Conservation (phyloP, 1,140 invertebrate genomes). For the Leptoteleia sp. region DNA sequence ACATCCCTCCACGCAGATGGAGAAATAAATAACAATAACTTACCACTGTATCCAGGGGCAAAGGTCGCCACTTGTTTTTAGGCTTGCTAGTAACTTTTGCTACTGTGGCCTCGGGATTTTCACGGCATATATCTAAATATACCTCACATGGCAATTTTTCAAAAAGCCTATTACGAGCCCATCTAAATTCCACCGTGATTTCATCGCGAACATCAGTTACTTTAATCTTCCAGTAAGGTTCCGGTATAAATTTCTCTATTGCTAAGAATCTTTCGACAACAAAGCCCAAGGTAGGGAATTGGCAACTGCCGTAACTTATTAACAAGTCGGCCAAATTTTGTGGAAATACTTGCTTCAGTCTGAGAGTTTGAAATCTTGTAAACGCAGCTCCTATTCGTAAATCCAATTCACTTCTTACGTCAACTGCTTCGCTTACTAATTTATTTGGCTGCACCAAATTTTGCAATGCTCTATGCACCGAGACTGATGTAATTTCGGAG, state of each 20-base stretch:
- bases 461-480: slow-evolving; percentile 89
- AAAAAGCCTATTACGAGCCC: slow-evolving; percentile 94
- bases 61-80: slow-evolving; percentile 97
- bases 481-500: slow-evolving; percentile 96
- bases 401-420: slow-evolving; percentile 97
- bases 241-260: slow-evolving; percentile 92
- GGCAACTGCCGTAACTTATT: slow-evolving; percentile 98
- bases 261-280: slow-evolving; percentile 96
- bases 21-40: too few relatives aligned
- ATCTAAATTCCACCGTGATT: slow-evolving; percentile 91
- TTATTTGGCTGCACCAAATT: slow-evolving; percentile 92
- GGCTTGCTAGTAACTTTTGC: slow-evolving; percentile 91
- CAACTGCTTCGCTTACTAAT: slow-evolving; percentile 95
- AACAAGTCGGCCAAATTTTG: slow-evolving; percentile 87
- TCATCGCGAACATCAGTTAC: slow-evolving; percentile 87
- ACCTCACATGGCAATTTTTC: slow-evolving; percentile 91
- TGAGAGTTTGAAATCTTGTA: slow-evolving; percentile 98
- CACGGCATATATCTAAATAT: slow-evolving; percentile 88
- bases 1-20: too few relatives aligned
- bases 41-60: slow-evolving; percentile 97
- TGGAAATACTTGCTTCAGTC: slow-evolving; percentile 93
- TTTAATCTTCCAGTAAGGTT: slow-evolving; percentile 97
- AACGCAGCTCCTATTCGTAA: slow-evolving; percentile 99
- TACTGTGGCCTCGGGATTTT: slow-evolving; percentile 90
- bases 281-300: slow-evolving; percentile 98